Evolutionary conservation across 2,797 vertebrate species (phyloP).

Genomic region (Dermochelys coriacea): DNA sequence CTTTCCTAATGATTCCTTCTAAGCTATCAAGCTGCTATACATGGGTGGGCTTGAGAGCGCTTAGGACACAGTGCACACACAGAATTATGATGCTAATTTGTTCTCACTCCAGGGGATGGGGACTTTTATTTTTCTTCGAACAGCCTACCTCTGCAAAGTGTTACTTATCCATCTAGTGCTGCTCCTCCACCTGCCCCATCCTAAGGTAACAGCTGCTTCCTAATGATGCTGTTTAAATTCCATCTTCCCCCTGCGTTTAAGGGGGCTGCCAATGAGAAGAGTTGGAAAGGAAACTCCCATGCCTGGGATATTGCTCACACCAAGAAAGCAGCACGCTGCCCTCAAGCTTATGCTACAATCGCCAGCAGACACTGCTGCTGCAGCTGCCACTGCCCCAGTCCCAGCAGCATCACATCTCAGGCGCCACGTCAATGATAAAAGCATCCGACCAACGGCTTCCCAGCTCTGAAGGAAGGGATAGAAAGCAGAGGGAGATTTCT

Average conservation of each 20-base stretch:
- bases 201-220: not conserved
- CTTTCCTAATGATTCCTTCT: conserved; percentile 30
- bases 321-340: not conserved
- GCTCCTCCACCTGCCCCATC: not conserved
- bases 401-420: rapidly evolving
- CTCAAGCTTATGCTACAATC: not conserved
- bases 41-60: not conserved
- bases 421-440: not conserved
- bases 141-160: not conserved
- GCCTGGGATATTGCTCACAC: not conserved
- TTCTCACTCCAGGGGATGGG: conserved; percentile 27
- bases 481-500: conserved; percentile 22
- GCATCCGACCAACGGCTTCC: not conserved
- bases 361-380: rapidly evolving
- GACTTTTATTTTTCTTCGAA: not conserved
- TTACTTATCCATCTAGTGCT: not conserved
- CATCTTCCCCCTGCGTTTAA: not conserved
- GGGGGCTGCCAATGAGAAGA: not conserved
- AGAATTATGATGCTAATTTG: conserved; percentile 42
- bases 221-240: not conserved
- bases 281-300: rapidly evolving
- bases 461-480: not conserved
- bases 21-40: conserved; percentile 1
- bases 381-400: rapidly evolving
- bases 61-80: not conserved